These are phyloP conservation scores for Ornithorhynchus anatinus DNA, from an alignment of 2,113 vertebrate genomes.

Conservation along the genomic window DNA sequence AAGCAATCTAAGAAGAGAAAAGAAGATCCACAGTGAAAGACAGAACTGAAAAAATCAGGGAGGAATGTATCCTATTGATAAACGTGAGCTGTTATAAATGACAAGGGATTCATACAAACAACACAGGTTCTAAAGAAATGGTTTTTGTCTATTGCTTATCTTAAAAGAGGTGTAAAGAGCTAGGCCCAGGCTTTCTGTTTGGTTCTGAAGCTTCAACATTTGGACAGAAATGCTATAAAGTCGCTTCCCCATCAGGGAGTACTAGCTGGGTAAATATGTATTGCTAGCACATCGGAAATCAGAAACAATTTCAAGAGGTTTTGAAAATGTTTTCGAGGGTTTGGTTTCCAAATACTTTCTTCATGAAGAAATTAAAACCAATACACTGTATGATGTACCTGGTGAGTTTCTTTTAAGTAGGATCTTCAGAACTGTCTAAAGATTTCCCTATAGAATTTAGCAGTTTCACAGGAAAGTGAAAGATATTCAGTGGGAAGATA, in stretches of 20 bases:
- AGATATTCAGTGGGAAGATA: no score
- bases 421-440: not conserved
- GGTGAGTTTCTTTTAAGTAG: not conserved
- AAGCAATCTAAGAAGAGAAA: constrained; percentile 77
- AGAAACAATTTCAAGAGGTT: constrained; percentile 20
- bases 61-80: constrained; percentile 68
- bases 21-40: constrained; percentile 65
- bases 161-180: constrained; percentile 51
- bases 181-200: no score
- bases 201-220: no score
- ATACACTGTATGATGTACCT: not conserved
- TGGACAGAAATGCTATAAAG: constrained; percentile 46
- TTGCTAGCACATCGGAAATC: not conserved
- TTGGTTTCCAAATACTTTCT: constrained; percentile 1
- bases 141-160: constrained; percentile 59
- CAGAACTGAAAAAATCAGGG: constrained; percentile 57
- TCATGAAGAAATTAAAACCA: not conserved
- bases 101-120: constrained; percentile 59
- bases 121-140: constrained; percentile 55
- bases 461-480: no score
- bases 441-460: no score
- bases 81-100: constrained; percentile 57
- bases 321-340: not conserved
- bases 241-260: not conserved
- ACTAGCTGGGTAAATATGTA: constrained; percentile 39